Conservation (phyloP, 1,140 invertebrate species). For the Eurosta solidaginis region DNA sequence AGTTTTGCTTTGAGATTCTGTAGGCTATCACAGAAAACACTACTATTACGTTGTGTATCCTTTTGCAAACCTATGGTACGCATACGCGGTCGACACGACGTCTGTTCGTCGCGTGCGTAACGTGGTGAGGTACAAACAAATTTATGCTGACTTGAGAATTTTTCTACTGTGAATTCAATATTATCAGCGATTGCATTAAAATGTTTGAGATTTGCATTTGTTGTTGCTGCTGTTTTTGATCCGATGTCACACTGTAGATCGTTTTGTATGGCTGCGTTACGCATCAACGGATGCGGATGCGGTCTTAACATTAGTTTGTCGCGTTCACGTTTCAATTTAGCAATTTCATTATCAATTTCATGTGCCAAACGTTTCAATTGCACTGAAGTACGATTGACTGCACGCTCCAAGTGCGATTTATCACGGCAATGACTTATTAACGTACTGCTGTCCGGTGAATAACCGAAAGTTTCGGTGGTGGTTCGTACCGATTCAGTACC, state of each 20-base stretch:
- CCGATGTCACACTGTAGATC: not conserved
- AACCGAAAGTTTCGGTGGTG: not conserved
- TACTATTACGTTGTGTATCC: not conserved
- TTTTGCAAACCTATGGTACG: slow-evolving; percentile 23
- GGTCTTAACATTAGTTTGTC: slow-evolving; percentile 22
- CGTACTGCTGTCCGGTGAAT: not conserved
- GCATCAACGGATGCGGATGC: not conserved
- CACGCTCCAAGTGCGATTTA: not conserved
- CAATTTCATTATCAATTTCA: slow-evolving; percentile 28
- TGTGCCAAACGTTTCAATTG: slow-evolving; percentile 8
- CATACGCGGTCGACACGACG: slow-evolving; percentile 10
- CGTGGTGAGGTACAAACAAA: slow-evolving; percentile 23
- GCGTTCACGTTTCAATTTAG: slow-evolving; percentile 18
- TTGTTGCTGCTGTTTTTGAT: no score
- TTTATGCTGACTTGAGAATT: slow-evolving; percentile 16
- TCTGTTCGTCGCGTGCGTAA: not conserved
- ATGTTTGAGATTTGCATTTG: not conserved
- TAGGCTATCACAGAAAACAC: not conserved
- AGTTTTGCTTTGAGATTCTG: not conserved
- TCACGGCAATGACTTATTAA: not conserved
- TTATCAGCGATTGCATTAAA: not conserved
- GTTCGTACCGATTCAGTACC: not conserved
- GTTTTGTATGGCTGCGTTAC: slow-evolving; percentile 16
- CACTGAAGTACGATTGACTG: not conserved
- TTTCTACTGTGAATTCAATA: slow-evolving; percentile 8